Evolutionary conservation across 2,797 vertebrate genomes (phyloP).

Genomic region (Falco biarmicus): DNA sequence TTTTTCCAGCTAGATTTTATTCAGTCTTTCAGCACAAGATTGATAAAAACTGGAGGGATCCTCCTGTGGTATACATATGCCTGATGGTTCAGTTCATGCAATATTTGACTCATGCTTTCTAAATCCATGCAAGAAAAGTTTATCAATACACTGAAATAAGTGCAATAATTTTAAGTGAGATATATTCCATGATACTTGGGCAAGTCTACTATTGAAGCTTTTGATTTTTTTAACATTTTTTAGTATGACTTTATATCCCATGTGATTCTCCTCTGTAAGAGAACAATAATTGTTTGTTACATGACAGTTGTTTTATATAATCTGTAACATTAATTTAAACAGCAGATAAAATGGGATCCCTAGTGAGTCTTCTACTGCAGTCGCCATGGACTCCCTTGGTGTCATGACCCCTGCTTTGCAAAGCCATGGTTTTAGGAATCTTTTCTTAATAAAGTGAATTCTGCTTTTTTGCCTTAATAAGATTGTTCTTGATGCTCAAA

Average conservation of each 20-base stretch:
- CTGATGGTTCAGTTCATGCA: not conserved
- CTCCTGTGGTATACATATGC: not conserved
- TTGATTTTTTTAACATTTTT: not conserved
- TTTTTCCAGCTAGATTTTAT: not conserved
- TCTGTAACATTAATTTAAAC: not conserved
- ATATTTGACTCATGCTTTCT: not conserved
- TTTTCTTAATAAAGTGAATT: not conserved
- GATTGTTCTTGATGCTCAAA: not conserved
- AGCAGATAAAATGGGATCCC: not conserved
- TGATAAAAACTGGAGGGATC: not conserved
- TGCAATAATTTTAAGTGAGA: not conserved
- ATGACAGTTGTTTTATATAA: not conserved
- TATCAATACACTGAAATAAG: not conserved
- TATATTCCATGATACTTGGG: not conserved
- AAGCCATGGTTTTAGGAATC: not conserved
- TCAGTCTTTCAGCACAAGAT: not conserved
- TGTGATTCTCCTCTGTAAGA: not conserved
- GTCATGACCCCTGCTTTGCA: not conserved
- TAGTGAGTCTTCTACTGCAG: not conserved
- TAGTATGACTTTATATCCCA: not conserved
- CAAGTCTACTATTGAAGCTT: not conserved
- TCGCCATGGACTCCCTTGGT: not conserved
- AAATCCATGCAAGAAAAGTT: not conserved
- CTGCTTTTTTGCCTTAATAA: not conserved
- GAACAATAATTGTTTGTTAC: not conserved